A percentile compares a stretch with the other conserved stretches of the same genome.
phyloP scores from a whole-genome alignment of 2,888 invertebrate genomes.

The Dione juno region DNA sequence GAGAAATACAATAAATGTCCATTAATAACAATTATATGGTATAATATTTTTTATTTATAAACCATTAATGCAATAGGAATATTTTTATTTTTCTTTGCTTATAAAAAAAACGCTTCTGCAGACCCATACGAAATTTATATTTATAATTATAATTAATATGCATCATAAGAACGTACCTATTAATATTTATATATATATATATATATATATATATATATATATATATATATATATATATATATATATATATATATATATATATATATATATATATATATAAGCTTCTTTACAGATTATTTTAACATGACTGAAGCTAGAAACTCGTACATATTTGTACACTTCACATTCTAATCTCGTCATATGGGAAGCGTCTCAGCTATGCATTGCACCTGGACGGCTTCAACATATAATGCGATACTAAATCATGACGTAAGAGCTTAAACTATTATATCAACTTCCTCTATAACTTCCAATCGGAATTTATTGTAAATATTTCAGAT shows the following conservation, averaged over 20 bases:
- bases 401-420: slow-evolving; percentile 44
- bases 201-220: no score
- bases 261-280: no score
- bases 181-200: not conserved
- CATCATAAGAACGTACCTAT: no score
- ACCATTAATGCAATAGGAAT: not conserved
- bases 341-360: slow-evolving; percentile 43
- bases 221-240: no score
- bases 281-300: not conserved
- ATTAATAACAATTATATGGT: no score
- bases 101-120: not conserved
- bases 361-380: slow-evolving; percentile 44
- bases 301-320: not conserved
- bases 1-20: not conserved
- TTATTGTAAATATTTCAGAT: slow-evolving; percentile 5
- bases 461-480: not conserved
- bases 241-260: no score
- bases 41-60: no score
- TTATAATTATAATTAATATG: no score
- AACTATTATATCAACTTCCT: slow-evolving; percentile 26
- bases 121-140: not conserved
- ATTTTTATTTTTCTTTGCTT: not conserved
- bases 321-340: slow-evolving; percentile 10
- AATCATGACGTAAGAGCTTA: slow-evolving; percentile 36
- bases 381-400: slow-evolving; percentile 43